Conservation (phyloP, 2,797 vertebrate genomes). For the Sparidentex hasta region DNA sequence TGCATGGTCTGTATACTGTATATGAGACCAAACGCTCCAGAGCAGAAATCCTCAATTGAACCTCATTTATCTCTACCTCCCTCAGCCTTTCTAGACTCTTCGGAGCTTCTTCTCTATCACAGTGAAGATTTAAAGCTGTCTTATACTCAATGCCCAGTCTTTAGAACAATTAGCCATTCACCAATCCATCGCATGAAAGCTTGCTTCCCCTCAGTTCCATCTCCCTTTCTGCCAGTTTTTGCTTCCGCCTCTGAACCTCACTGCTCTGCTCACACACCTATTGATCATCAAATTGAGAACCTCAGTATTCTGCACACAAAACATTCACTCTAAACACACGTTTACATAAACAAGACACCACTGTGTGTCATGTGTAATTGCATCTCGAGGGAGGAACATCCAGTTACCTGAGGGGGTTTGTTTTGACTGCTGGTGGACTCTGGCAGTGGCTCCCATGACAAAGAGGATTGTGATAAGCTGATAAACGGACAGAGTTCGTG, state of each 20-base stretch:
- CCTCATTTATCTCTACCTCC: slow-evolving; percentile 65
- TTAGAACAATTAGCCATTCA: neutral
- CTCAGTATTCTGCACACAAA: neutral
- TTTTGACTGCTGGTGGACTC: slow-evolving; percentile 44
- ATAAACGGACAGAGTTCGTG: slow-evolving; percentile 38
- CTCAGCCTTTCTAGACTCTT: slow-evolving; percentile 59
- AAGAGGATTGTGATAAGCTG: slow-evolving; percentile 64
- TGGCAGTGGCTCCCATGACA: slow-evolving; percentile 29
- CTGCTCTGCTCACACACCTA: slow-evolving; percentile 68
- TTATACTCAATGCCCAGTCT: neutral
- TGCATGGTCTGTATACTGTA: neutral
- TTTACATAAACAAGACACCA: slow-evolving; percentile 7
- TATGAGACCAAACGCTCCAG: slow-evolving; percentile 41
- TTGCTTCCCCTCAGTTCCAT: slow-evolving; percentile 78
- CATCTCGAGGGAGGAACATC: slow-evolving; percentile 5
- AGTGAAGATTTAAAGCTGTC: neutral
- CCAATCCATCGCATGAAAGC: slow-evolving; percentile 9
- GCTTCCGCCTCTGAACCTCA: slow-evolving; percentile 72
- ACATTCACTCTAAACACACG: slow-evolving; percentile 5
- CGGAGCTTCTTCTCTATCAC: slow-evolving; percentile 72
- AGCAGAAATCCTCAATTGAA: slow-evolving; percentile 68
- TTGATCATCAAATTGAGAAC: neutral
- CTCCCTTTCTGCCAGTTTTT: slow-evolving; percentile 70
- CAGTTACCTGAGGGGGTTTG: slow-evolving; percentile 65
- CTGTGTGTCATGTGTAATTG: neutral